A percentile compares a stretch with the other conserved stretches of the same genome.
phyloP scores from a whole-genome alignment of 1,140 invertebrate genomes.

The Nomia melanderi region DNA sequence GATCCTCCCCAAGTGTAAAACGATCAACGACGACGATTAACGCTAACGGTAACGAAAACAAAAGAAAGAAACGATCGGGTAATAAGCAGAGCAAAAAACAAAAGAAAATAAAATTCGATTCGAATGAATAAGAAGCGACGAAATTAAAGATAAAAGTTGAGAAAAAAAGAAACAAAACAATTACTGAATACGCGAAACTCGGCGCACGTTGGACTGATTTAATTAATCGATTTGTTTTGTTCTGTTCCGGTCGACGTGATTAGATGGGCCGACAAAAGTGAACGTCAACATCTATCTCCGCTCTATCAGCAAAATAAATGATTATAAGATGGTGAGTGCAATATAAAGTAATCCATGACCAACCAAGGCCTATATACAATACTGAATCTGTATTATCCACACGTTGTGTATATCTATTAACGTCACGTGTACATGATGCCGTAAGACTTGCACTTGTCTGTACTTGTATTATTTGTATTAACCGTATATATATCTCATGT shows the following conservation, averaged over 20 bases:
- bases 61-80: no score
- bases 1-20: neutral
- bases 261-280: conserved; percentile 89
- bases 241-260: conserved; percentile 78
- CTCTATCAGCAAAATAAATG: conserved; percentile 99
- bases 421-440: conserved; percentile 75
- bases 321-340: conserved; percentile 98
- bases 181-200: conserved; percentile 48
- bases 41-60: no score
- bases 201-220: conserved; percentile 57
- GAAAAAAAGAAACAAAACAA: conserved; percentile 24
- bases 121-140: neutral
- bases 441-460: conserved; percentile 74
- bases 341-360: conserved; percentile 70
- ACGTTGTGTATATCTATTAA: conserved; percentile 75
- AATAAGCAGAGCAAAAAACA: neutral
- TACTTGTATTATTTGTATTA: conserved; percentile 71
- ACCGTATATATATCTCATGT: conserved; percentile 43
- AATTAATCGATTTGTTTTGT: conserved; percentile 77
- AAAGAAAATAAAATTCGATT: neutral
- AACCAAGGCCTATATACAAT: conserved; percentile 71
- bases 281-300: conserved; percentile 96
- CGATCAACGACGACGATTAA: neutral
- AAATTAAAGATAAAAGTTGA: neutral
- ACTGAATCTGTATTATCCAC: conserved; percentile 74